Percentiles rank a stretch among this genome's conserved stretches.
These are phyloP conservation scores for Sula dactylatra DNA, from an alignment of 2,113 vertebrate genomes.

Conservation along the genomic window DNA sequence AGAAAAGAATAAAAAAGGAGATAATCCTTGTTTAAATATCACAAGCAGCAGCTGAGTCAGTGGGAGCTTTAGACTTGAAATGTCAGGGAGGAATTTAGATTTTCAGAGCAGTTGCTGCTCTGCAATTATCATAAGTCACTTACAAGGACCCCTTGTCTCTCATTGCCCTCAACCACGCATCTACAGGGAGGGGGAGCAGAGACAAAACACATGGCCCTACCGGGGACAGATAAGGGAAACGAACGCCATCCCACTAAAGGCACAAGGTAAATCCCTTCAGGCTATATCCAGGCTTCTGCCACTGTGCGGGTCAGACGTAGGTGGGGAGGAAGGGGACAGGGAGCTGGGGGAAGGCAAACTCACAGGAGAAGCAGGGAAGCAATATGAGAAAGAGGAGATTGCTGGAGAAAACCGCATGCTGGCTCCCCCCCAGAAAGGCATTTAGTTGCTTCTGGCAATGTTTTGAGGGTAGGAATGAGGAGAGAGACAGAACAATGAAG, in stretches of 20 bases:
- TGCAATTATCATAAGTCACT: slow-evolving; percentile 72
- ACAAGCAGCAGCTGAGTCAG: slow-evolving; percentile 58
- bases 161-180: neutral
- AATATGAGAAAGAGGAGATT: neutral
- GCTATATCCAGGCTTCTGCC: neutral
- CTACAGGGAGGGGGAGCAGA: neutral
- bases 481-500: neutral
- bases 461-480: neutral
- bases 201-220: neutral
- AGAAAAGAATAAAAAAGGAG: slow-evolving; percentile 57
- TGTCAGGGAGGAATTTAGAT: slow-evolving; percentile 79
- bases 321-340: neutral
- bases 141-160: neutral
- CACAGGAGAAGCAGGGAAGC: neutral
- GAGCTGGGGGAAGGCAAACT: neutral
- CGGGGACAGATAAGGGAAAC: neutral
- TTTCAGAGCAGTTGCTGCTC: slow-evolving; percentile 56
- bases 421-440: neutral
- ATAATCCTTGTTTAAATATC: slow-evolving; percentile 78
- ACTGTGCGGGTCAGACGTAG: neutral
- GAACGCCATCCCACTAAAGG: neutral
- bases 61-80: slow-evolving; percentile 70
- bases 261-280: slow-evolving; percentile 1
- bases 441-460: neutral
- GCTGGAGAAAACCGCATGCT: neutral